These are phyloP conservation scores for Delichon dasypus DNA, from an alignment of 2,797 vertebrate species.

Conservation along the genomic window DNA sequence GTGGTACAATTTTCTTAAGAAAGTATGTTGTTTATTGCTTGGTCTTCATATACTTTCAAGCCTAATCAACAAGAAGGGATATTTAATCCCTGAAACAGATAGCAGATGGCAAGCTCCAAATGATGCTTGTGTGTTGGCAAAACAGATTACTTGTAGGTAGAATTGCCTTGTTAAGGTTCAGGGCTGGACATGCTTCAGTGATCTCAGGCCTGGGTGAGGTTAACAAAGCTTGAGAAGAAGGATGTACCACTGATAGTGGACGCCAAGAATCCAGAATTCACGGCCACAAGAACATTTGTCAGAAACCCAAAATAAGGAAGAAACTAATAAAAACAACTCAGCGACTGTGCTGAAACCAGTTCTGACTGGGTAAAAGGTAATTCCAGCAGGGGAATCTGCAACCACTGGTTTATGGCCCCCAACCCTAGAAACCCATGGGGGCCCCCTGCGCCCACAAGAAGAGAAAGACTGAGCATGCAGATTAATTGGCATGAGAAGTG, in stretches of 20 bases:
- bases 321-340: background rate
- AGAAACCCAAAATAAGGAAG: background rate
- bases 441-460: background rate
- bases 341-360: background rate
- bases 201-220: background rate
- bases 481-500: background rate
- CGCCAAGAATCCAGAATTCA: background rate
- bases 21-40: background rate
- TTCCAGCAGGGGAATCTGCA: background rate
- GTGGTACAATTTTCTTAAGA: background rate
- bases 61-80: background rate
- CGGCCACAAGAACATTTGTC: background rate
- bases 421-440: background rate
- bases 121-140: background rate
- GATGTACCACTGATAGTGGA: background rate
- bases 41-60: background rate
- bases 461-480: accelerated
- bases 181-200: background rate
- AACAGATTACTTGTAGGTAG: background rate
- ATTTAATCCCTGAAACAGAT: background rate
- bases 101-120: background rate
- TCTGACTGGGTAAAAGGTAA: too few relatives aligned
- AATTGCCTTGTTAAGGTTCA: background rate
- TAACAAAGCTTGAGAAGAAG: background rate
- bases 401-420: accelerated